Evolutionary conservation across 2,113 vertebrate species (phyloP).

Genomic region (Stercorarius parasiticus): DNA sequence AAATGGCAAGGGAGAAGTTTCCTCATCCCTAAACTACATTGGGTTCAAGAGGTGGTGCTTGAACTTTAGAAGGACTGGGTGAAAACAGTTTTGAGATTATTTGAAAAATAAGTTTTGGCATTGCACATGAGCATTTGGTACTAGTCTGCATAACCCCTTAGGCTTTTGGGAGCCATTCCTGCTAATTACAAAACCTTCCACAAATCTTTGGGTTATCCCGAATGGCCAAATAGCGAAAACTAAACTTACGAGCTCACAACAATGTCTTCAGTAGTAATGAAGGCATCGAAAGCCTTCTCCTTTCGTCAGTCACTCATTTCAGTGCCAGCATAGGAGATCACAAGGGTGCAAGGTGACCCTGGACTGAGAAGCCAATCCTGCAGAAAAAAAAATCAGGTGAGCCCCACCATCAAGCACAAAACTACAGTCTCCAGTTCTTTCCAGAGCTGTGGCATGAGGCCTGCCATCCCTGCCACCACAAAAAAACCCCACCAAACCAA

Average conservation of each 20-base stretch:
- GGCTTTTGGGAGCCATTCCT: background rate
- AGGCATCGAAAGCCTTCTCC: background rate
- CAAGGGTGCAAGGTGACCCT: background rate
- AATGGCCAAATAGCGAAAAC: background rate
- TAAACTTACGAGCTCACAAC: fast-evolving
- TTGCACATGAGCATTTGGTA: background rate
- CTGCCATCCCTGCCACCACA: background rate
- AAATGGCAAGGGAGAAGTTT: background rate
- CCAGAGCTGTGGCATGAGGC: background rate
- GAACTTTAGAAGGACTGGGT: background rate
- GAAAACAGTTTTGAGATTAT: background rate
- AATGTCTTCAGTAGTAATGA: background rate
- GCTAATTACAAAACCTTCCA: background rate
- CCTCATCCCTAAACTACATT: background rate
- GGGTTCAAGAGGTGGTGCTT: background rate
- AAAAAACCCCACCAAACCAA: background rate
- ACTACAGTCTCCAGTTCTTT: background rate
- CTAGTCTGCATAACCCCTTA: background rate
- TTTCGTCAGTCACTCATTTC: background rate
- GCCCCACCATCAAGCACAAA: background rate
- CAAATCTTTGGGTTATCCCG: background rate
- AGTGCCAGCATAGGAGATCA: background rate
- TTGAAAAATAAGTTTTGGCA: background rate
- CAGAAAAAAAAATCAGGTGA: background rate
- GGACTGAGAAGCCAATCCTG: background rate